These are phyloP conservation scores for Hoplias malabaricus DNA, from an alignment of 2,113 vertebrate species.

Conservation along the genomic window DNA sequence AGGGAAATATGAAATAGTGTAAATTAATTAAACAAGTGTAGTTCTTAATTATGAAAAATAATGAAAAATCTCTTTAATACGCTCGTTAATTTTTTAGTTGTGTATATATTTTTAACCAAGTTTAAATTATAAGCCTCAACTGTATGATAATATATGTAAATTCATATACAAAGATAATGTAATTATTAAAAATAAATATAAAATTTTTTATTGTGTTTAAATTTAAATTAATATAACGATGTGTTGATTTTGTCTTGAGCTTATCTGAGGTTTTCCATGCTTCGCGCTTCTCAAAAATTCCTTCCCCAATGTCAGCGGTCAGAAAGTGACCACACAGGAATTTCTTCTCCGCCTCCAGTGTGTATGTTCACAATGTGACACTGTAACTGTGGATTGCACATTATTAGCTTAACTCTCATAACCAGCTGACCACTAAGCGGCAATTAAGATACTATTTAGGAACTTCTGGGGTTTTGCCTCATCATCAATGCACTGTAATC, in stretches of 20 bases:
- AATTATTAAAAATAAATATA: not conserved
- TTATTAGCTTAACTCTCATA: conserved; percentile 38
- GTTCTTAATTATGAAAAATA: no score
- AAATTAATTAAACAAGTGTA: no score
- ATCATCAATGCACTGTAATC: not conserved
- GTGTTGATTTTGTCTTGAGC: conserved; percentile 16
- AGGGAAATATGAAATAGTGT: not conserved
- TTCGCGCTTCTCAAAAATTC: conserved; percentile 35
- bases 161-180: not conserved
- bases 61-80: no score
- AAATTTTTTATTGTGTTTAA: no score
- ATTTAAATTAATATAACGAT: conserved; percentile 9
- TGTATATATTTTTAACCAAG: no score
- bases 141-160: not conserved
- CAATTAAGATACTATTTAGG: not conserved
- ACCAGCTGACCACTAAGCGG: not conserved
- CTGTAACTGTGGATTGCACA: conserved; percentile 57
- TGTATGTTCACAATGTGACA: conserved; percentile 65
- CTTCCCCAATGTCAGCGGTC: conserved; percentile 47
- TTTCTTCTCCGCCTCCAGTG: conserved; percentile 69
- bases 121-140: no score
- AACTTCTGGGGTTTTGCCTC: not conserved
- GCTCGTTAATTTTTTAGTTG: no score
- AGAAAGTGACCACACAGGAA: conserved; percentile 60
- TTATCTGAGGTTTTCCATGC: conserved; percentile 55